phyloP scores from a whole-genome alignment of 2,797 vertebrate species.

The Podarcis siculus region DNA sequence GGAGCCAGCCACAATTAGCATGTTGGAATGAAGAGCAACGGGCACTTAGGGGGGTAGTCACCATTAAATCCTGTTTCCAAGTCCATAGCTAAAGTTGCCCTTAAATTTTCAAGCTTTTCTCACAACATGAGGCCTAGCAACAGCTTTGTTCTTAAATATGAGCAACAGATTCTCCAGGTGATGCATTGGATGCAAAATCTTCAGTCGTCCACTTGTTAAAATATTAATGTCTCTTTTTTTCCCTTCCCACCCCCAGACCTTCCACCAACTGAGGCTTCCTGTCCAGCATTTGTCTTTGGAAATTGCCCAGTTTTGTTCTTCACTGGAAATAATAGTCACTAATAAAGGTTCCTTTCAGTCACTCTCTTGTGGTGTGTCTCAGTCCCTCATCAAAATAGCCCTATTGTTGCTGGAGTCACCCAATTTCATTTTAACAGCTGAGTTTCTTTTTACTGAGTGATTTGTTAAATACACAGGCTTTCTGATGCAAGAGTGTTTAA shows the following conservation, averaged over 20 bases:
- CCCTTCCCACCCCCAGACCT: conserved; percentile 54
- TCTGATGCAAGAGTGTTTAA: neutral
- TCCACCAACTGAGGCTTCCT: conserved; percentile 74
- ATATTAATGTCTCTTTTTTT: neutral
- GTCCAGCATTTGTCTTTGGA: neutral
- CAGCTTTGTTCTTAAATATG: neutral
- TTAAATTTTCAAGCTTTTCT: neutral
- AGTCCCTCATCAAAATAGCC: too few species aligned
- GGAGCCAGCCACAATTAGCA: neutral
- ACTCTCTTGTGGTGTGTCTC: neutral
- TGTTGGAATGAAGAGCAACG: neutral
- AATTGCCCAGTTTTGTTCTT: neutral
- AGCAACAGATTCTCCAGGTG: neutral
- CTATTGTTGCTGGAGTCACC: neutral
- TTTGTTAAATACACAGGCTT: neutral
- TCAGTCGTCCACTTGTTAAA: too few species aligned
- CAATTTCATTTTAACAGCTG: neutral
- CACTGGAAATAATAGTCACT: neutral
- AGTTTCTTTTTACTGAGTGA: neutral
- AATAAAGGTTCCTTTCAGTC: conserved; percentile 32
- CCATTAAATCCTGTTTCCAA: neutral
- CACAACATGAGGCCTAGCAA: neutral
- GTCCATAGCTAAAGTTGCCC: neutral
- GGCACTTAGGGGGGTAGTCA: too few species aligned
- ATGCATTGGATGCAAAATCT: neutral